phyloP scores from a whole-genome alignment of 2,113 vertebrate genomes.

The Toxotes jaculatrix region DNA sequence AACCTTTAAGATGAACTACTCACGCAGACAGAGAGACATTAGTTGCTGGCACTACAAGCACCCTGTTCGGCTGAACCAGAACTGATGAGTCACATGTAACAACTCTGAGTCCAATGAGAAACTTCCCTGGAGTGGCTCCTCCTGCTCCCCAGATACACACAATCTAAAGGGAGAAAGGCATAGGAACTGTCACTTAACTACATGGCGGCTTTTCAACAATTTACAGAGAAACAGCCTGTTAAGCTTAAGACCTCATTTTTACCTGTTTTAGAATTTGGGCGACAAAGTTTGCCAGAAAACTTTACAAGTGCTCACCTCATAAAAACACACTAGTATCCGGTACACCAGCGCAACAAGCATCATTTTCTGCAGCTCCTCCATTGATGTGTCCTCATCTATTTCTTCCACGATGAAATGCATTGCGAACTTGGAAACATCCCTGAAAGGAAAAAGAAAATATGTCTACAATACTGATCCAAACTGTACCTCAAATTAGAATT shows the following conservation, averaged over 20 bases:
- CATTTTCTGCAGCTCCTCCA: conserved; percentile 99
- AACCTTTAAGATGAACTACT: conserved; percentile 74
- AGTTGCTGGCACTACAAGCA: conserved; percentile 94
- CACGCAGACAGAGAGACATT: conserved; percentile 97
- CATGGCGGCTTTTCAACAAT: not conserved
- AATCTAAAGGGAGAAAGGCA: conserved; percentile 83
- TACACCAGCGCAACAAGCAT: conserved; percentile 98
- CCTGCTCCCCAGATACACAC: conserved; percentile 98
- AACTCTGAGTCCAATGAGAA: conserved; percentile 94
- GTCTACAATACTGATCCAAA: not conserved
- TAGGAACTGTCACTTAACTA: not conserved
- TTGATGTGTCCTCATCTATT: conserved; percentile 98
- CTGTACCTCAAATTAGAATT: not conserved
- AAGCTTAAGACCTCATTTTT: not conserved
- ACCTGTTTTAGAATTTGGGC: not conserved
- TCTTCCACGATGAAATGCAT: conserved; percentile 99
- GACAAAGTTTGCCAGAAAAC: not conserved
- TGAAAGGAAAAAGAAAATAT: conserved; percentile 63
- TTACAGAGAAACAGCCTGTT: not conserved
- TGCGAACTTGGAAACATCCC: conserved; percentile 98
- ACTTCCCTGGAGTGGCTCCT: conserved; percentile 97
- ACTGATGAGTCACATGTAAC: conserved; percentile 96
- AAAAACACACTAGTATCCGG: conserved; percentile 96
- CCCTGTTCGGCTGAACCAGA: conserved; percentile 93
- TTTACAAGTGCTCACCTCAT: conserved; percentile 88